A percentile compares a stretch with the other conserved stretches of the same genome.
Evolutionary conservation across 1,140 invertebrate species (phyloP).

Genomic region (Frieseomelitta varia): DNA sequence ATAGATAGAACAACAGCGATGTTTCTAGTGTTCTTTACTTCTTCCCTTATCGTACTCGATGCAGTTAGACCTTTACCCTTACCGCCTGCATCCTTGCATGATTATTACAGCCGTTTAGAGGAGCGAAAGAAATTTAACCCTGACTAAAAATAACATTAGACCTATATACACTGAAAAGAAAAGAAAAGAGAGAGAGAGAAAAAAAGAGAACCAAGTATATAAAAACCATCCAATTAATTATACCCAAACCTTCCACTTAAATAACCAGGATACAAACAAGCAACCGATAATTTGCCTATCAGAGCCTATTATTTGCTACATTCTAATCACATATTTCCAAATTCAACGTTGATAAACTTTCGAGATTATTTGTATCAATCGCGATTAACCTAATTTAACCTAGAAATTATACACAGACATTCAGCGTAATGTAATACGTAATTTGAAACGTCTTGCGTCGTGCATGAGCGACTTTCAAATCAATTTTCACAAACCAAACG

Average conservation of each 20-base stretch:
- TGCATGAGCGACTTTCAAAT: too few species aligned
- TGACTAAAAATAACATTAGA: not conserved
- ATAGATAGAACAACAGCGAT: not conserved
- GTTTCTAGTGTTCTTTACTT: not conserved
- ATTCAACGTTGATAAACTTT: not conserved
- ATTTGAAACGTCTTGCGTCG: too few species aligned
- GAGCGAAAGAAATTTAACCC: conserved; percentile 10
- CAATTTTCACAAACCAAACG: too few species aligned
- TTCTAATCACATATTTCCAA: not conserved
- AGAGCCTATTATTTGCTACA: not conserved
- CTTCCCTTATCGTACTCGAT: not conserved
- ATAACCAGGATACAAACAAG: not conserved
- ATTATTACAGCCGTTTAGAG: conserved; percentile 1
- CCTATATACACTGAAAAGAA: not conserved
- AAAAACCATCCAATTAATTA: not conserved
- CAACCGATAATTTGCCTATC: not conserved
- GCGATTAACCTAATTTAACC: too few species aligned
- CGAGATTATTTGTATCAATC: not conserved
- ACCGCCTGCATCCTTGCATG: not conserved
- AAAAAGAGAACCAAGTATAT: not conserved
- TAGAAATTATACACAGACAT: too few species aligned
- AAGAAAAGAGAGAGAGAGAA: not conserved
- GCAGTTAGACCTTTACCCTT: conserved; percentile 20
- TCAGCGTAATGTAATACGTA: too few species aligned
- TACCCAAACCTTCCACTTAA: not conserved